phyloP scores from a whole-genome alignment of 2,888 invertebrate species.

The Plebejus melissa region DNA sequence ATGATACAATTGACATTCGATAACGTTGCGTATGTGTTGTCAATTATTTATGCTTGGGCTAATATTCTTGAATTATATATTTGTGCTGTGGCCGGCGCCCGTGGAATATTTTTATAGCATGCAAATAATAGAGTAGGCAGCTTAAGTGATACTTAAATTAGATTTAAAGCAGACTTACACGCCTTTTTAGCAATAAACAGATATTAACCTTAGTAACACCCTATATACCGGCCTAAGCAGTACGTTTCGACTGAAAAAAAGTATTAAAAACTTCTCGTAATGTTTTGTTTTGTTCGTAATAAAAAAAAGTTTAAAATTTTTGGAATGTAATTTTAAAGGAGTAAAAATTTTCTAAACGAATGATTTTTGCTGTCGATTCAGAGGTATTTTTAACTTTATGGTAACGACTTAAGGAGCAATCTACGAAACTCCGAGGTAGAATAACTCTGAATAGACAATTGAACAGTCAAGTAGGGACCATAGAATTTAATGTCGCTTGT shows the following conservation, averaged over 20 bases:
- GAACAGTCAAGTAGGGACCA: slow-evolving; percentile 68
- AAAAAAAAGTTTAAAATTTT: slow-evolving; percentile 15
- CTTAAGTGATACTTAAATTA: slow-evolving; percentile 8
- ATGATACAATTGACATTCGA: background rate
- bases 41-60: background rate
- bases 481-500: slow-evolving; percentile 55
- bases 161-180: background rate
- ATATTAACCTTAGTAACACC: slow-evolving; percentile 25
- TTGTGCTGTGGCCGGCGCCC: background rate
- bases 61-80: background rate
- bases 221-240: slow-evolving; percentile 22
- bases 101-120: background rate
- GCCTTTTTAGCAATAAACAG: slow-evolving; percentile 16
- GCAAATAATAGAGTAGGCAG: slow-evolving; percentile 2
- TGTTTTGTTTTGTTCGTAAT: slow-evolving; percentile 11
- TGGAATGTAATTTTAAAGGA: slow-evolving; percentile 20
- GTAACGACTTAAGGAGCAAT: background rate
- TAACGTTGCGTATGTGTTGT: background rate
- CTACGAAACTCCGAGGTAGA: background rate
- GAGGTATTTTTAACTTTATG: background rate
- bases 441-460: slow-evolving; percentile 33
- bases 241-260: slow-evolving; percentile 23
- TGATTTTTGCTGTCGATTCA: slow-evolving; percentile 42
- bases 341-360: slow-evolving; percentile 34
- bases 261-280: slow-evolving; percentile 12